Evolutionary conservation across 92 coral and sea anemone species (phyloP), one percentile per base, ranked within the genome.

Genomic region (Epizoanthus stellaris): DNA sequence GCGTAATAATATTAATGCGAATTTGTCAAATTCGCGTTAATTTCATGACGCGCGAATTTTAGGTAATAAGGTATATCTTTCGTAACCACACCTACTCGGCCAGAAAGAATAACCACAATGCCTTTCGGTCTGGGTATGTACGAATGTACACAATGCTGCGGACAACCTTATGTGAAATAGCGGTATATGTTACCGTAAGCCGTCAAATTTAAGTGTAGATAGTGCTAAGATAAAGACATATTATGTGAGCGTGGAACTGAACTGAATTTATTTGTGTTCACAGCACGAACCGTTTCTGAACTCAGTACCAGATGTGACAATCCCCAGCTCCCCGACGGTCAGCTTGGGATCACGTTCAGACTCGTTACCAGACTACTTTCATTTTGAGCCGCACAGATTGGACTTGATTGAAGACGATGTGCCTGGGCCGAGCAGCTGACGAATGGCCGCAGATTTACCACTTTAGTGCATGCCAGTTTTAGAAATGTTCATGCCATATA

Each of bases 251-350:
- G 25, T 16, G 5, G 36, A n/a, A 56, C 8, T 75, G 0, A 68
- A 10, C 66, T 30, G 36, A 30, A 30, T 30, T 30, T 30, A 8
- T 45, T 63, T 79, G 67, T 79, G 42, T 63, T 63, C 40, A 10
- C 73, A 62, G 76, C 72, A 80, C 40, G 92, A 89, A 5, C 80
- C 25, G 16, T 40, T 80, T 21, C 73, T 71, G 20, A 60, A 42
- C 64, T 86, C 90, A 62, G 93, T 90, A 14, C 93, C 93, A 14
- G 93, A 90, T 67, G 93, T 90, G 7, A 86, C 93, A 20, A 82
- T 90, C 36, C 90, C 93, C 42, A 86, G 90, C 73, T 86, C 90
- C 20, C 93, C 93, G 40, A 82, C 89, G 30, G 72, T 81, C 73
- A 85, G 83, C 72, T 80, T 89, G 52, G 71, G 54, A 67, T 62